A percentile compares a stretch with the other conserved stretches of the same genome.
phyloP scores from a whole-genome alignment of 2,888 invertebrate species.

The Tenthredo amoena region DNA sequence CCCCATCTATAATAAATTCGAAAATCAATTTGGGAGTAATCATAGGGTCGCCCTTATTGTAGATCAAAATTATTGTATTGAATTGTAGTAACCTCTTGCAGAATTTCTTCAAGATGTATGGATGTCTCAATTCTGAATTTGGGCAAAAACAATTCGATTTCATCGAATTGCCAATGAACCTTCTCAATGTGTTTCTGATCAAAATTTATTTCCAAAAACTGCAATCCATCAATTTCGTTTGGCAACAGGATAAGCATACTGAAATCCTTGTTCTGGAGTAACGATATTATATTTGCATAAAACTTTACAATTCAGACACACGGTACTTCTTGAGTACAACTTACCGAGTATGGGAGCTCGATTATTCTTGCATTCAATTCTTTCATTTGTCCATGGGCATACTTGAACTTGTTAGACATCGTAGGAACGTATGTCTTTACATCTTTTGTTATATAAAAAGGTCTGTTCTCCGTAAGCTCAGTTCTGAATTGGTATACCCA shows the following conservation, averaged over 20 bases:
- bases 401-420: conserved; percentile 61
- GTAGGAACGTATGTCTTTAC: conserved; percentile 68
- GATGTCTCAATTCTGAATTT: conserved; percentile 79
- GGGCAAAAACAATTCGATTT: conserved; percentile 77
- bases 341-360: conserved; percentile 77
- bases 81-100: conserved; percentile 71
- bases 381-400: conserved; percentile 62
- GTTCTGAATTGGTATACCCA: conserved; percentile 76
- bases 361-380: conserved; percentile 74
- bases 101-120: conserved; percentile 72
- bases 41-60: neutral
- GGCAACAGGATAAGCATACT: conserved; percentile 77
- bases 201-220: conserved; percentile 76
- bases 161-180: conserved; percentile 57
- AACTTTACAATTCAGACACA: neutral
- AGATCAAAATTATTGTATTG: neutral
- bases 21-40: conserved; percentile 13
- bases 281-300: conserved; percentile 44
- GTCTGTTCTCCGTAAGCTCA: conserved; percentile 69
- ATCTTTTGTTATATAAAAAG: conserved; percentile 72
- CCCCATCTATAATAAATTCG: conserved; percentile 73
- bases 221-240: conserved; percentile 73
- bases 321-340: neutral
- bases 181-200: conserved; percentile 69
- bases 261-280: conserved; percentile 70